Percentiles rank a stretch among this genome's conserved stretches.
These are phyloP conservation scores for Pachyuromys duprasi DNA, from an alignment of 2,797 vertebrate species.

Conservation along the genomic window DNA sequence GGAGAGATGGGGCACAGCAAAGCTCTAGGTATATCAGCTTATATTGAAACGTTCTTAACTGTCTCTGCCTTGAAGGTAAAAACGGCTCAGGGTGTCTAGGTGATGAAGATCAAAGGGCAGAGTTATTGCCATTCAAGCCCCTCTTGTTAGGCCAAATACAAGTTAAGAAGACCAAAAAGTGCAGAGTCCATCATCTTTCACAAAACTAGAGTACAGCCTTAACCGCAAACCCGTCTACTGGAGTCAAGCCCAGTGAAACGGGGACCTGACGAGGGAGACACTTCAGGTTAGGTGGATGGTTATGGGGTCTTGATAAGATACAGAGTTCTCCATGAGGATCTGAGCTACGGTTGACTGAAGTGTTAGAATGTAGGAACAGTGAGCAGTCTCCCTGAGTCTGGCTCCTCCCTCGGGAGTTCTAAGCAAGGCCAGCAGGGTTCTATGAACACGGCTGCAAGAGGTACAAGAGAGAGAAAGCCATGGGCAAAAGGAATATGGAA, in stretches of 20 bases:
- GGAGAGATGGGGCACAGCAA: not conserved
- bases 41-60: not conserved
- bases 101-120: not conserved
- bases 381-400: not conserved
- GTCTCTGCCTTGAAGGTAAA: not conserved
- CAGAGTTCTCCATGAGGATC: not conserved
- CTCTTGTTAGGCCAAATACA: constrained; percentile 10
- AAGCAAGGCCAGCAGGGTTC: not conserved
- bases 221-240: not conserved
- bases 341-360: not conserved
- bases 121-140: not conserved
- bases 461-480: not conserved
- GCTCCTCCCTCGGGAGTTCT: not conserved
- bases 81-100: not conserved
- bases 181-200: not conserved
- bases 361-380: not conserved
- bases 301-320: not conserved
- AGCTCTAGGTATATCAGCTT: not conserved
- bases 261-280: not conserved
- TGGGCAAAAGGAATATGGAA: not conserved
- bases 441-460: not conserved
- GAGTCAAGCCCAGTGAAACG: not conserved
- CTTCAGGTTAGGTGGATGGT: not conserved
- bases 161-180: not conserved
- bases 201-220: not conserved